Conservation (phyloP, 2,888 invertebrate species). For the Baronia brevicornis region DNA sequence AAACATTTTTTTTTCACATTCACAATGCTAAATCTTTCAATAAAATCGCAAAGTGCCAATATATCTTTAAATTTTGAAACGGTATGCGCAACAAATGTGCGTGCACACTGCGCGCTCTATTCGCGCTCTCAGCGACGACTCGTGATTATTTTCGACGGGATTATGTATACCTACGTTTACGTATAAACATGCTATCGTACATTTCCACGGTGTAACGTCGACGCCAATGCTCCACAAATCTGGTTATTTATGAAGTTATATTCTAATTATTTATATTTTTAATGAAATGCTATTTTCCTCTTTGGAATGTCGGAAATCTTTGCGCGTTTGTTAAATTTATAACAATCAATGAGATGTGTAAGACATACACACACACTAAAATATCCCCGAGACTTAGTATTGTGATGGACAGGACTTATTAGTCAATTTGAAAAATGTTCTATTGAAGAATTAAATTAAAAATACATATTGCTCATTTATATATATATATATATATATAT, state of each 20-base stretch:
- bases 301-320: conserved; percentile 29
- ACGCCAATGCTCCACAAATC: conserved; percentile 52
- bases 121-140: conserved; percentile 28
- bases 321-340: conserved; percentile 23
- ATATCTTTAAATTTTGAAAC: no score
- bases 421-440: neutral
- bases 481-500: no score
- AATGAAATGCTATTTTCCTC: conserved; percentile 44
- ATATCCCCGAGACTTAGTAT: conserved; percentile 15
- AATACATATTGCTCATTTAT: no score
- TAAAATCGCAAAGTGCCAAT: no score
- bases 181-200: conserved; percentile 32
- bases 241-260: conserved; percentile 54
- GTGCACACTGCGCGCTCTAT: conserved; percentile 17
- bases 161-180: conserved; percentile 23
- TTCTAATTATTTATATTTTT: conserved; percentile 27
- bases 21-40: no score
- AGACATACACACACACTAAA: conserved; percentile 10
- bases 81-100: no score
- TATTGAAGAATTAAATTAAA: neutral
- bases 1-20: no score
- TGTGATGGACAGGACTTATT: conserved; percentile 3
- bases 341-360: conserved; percentile 15
- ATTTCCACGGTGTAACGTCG: conserved; percentile 46
- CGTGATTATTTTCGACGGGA: conserved; percentile 37